Evolutionary conservation across 2,888 invertebrate genomes (phyloP).

Genomic region (Nasonovia ribisnigri): DNA sequence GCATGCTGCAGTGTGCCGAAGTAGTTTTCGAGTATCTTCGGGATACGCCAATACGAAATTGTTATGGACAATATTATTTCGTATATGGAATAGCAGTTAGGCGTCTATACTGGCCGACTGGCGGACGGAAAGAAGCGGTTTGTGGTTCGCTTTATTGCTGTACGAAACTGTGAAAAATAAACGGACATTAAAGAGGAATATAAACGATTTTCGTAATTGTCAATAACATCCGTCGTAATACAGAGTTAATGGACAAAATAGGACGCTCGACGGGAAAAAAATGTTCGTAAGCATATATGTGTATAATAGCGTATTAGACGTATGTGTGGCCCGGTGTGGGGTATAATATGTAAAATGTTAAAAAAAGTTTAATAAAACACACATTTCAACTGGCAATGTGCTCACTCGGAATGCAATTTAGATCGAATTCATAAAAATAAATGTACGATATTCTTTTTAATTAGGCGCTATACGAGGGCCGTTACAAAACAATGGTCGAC

Average conservation of each 20-base stretch:
- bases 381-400: background rate
- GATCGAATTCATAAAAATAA: conserved; percentile 17
- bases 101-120: background rate
- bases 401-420: background rate
- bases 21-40: background rate
- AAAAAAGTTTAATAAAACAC: conserved; percentile 9
- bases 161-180: conserved; percentile 34
- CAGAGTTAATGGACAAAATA: conserved; percentile 22
- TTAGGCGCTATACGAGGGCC: background rate
- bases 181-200: conserved; percentile 8
- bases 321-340: background rate
- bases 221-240: conserved; percentile 20
- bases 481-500: background rate
- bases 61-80: conserved; percentile 27
- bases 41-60: background rate
- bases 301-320: too few relatives aligned
- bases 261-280: background rate
- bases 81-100: background rate
- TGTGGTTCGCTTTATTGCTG: background rate
- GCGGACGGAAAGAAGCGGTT: background rate
- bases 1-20: background rate
- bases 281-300: background rate
- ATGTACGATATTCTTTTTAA: background rate
- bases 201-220: conserved; percentile 31
- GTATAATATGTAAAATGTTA: background rate